Evolutionary conservation across 1,140 invertebrate species (phyloP).

Genomic region (Plodia interpunctella): DNA sequence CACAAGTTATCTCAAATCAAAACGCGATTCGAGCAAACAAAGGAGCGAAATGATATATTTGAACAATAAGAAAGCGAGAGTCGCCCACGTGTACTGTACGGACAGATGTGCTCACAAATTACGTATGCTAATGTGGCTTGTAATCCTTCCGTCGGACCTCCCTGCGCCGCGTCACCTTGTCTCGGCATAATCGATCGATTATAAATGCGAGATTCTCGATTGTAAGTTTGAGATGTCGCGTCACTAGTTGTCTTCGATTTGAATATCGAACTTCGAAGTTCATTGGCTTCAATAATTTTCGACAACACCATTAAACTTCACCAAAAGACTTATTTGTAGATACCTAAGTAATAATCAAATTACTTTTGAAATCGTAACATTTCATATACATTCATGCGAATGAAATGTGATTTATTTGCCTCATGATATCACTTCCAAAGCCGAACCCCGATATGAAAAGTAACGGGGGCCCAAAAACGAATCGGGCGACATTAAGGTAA

Average conservation of each 20-base stretch:
- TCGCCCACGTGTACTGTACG: slow-evolving; percentile 36
- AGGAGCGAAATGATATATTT: slow-evolving; percentile 32
- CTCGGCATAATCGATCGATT: slow-evolving; percentile 57
- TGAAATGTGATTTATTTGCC: slow-evolving; percentile 4
- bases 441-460: slow-evolving; percentile 13
- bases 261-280: slow-evolving; percentile 8
- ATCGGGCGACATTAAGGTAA: slow-evolving; percentile 42
- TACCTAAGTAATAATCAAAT: neutral
- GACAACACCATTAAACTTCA: neutral
- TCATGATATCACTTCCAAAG: slow-evolving; percentile 3
- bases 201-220: slow-evolving; percentile 38
- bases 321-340: neutral
- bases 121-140: slow-evolving; percentile 48
- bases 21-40: slow-evolving; percentile 22
- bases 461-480: slow-evolving; percentile 11
- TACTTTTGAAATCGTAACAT: neutral
- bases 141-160: slow-evolving; percentile 55
- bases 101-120: slow-evolving; percentile 51
- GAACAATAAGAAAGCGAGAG: slow-evolving; percentile 45
- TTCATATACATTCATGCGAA: neutral
- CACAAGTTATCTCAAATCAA: slow-evolving; percentile 27
- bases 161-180: slow-evolving; percentile 35
- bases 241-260: slow-evolving; percentile 19
- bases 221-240: slow-evolving; percentile 24
- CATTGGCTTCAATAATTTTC: neutral